Evolutionary conservation across 2,888 invertebrate species (phyloP).

Genomic region (Plusia festucae): DNA sequence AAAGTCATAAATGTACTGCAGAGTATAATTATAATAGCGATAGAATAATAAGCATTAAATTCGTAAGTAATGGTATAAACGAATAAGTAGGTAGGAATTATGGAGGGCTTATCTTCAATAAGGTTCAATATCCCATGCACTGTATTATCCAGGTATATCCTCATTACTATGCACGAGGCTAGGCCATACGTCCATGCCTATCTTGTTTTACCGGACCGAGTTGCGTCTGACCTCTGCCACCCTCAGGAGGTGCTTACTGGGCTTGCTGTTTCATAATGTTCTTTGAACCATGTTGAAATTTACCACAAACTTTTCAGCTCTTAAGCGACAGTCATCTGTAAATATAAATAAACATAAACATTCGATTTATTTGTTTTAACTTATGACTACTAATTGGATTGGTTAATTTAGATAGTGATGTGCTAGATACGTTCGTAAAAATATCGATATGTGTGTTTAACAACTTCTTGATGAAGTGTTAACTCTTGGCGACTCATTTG

Average conservation of each 20-base stretch:
- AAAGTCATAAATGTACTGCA: no score
- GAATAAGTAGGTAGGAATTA: no score
- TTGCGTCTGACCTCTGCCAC: conserved; percentile 17
- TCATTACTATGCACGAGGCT: neutral
- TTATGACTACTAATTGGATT: neutral
- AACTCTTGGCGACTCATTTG: neutral
- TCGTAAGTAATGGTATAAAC: no score
- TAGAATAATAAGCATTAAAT: no score
- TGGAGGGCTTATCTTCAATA: no score
- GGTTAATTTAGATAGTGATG: neutral
- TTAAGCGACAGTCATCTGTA: neutral
- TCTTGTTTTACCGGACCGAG: conserved; percentile 12
- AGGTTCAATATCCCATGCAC: neutral
- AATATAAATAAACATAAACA: neutral
- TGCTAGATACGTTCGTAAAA: neutral
- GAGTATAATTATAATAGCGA: no score
- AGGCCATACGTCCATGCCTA: neutral
- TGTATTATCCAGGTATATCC: neutral
- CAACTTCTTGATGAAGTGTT: neutral
- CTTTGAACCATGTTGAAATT: neutral
- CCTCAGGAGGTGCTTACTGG: neutral
- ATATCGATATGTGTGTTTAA: neutral
- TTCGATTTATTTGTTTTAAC: neutral
- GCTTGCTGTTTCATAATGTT: neutral
- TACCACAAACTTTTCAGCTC: no score